Conservation (phyloP, 2,113 vertebrate species). For the Pleuronectes platessa region DNA sequence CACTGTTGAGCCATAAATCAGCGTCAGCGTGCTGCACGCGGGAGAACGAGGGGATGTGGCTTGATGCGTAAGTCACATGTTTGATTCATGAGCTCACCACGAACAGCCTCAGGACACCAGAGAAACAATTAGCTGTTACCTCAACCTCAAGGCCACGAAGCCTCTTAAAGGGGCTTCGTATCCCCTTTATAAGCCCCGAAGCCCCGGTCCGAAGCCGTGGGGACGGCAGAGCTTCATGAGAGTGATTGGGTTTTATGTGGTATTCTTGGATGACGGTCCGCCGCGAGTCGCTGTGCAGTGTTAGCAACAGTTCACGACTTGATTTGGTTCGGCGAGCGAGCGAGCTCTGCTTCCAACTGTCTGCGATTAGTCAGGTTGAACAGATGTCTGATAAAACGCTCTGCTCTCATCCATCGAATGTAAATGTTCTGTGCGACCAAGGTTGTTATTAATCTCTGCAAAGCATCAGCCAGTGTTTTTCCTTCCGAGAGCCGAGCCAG, state of each 20-base stretch:
- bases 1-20: conserved; percentile 82
- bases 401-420: conserved; percentile 58
- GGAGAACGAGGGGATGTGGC: conserved; percentile 64
- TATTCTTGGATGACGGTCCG: conserved; percentile 79
- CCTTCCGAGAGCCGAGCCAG: conserved; percentile 43
- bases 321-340: conserved; percentile 53
- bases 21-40: conserved; percentile 51
- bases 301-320: conserved; percentile 76
- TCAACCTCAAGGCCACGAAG: conserved; percentile 70
- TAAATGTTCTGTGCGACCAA: conserved; percentile 57
- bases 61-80: conserved; percentile 74
- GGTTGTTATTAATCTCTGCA: conserved; percentile 63
- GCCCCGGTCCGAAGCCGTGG: conserved; percentile 63
- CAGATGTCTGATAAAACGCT: conserved; percentile 74
- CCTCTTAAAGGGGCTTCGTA: conserved; percentile 74
- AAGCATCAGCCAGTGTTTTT: conserved; percentile 54
- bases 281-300: conserved; percentile 70
- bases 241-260: conserved; percentile 80
- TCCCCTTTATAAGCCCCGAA: conserved; percentile 76
- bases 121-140: conserved; percentile 81
- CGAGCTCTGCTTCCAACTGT: conserved; percentile 46
- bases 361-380: conserved; percentile 54
- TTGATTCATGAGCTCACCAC: conserved; percentile 78
- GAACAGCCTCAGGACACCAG: conserved; percentile 65
- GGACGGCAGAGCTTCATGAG: conserved; percentile 73